These are phyloP conservation scores for Acrocephalus arundinaceus DNA, from an alignment of 2,113 vertebrate genomes.

Conservation along the genomic window DNA sequence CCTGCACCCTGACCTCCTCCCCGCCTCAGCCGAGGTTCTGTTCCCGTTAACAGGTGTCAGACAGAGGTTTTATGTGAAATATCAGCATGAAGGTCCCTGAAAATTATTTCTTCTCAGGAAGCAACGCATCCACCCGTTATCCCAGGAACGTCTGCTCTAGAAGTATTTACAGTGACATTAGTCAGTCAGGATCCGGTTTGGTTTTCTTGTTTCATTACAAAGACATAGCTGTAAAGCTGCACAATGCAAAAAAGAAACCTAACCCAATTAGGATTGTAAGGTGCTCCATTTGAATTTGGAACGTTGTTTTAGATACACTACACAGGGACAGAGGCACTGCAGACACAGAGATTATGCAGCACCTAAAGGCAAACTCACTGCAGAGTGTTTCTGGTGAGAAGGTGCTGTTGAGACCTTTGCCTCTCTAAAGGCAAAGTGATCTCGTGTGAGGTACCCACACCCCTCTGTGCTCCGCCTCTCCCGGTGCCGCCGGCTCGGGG, in stretches of 20 bases:
- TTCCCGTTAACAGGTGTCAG: background rate
- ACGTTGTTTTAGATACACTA: background rate
- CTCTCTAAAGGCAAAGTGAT: background rate
- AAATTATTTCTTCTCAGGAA: background rate
- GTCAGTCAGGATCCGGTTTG: background rate
- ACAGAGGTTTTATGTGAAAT: background rate
- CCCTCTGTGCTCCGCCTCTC: background rate
- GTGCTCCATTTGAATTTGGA: background rate
- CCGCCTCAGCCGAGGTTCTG: background rate
- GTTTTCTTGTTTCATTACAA: background rate
- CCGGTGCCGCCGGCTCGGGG: background rate
- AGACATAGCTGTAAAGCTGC: background rate
- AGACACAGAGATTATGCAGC: background rate
- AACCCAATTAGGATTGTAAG: background rate
- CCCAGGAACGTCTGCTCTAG: background rate
- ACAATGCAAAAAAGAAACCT: background rate
- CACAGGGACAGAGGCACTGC: background rate
- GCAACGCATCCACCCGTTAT: background rate
- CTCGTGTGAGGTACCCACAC: accelerated
- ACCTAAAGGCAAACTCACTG: background rate
- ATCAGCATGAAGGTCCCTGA: background rate
- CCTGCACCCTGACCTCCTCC: background rate
- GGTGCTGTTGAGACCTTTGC: background rate
- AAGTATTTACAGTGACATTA: background rate
- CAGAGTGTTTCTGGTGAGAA: background rate